phyloP scores from a whole-genome alignment of 1,140 invertebrate species.

The Pygmarrhopalites habei region DNA sequence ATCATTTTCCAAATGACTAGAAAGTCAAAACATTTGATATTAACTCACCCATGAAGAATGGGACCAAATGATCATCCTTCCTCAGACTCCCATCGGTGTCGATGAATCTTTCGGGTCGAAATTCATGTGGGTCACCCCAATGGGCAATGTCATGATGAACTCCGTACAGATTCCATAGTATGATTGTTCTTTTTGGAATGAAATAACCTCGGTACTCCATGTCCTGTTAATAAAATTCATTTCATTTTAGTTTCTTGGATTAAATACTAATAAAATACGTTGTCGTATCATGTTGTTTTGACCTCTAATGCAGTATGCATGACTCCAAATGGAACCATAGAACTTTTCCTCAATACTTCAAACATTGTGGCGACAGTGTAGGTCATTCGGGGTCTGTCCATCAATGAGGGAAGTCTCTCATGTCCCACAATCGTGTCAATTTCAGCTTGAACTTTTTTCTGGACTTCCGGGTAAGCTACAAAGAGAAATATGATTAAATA shows the following conservation, averaged over 20 bases:
- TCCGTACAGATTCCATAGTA: conserved; percentile 40
- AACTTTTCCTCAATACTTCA: conserved; percentile 34
- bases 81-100: conserved; percentile 43
- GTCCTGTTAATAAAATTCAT: too few species aligned
- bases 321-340: conserved; percentile 45
- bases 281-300: too few species aligned
- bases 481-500: too few species aligned
- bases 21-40: conserved; percentile 22
- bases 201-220: conserved; percentile 40
- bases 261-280: too few species aligned
- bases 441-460: conserved; percentile 69
- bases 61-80: conserved; percentile 59
- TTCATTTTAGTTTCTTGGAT: too few species aligned
- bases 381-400: conserved; percentile 39
- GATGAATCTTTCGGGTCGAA: conserved; percentile 46
- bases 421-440: conserved; percentile 66
- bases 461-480: conserved; percentile 67
- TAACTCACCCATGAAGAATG: conserved; percentile 53
- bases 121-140: conserved; percentile 46
- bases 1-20: conserved; percentile 16
- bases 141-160: conserved; percentile 40
- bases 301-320: conserved; percentile 37
- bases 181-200: conserved; percentile 37
- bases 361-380: conserved; percentile 38
- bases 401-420: conserved; percentile 46